Evolutionary conservation across 2,797 vertebrate species (phyloP).

Genomic region (Euthynnus affinis): DNA sequence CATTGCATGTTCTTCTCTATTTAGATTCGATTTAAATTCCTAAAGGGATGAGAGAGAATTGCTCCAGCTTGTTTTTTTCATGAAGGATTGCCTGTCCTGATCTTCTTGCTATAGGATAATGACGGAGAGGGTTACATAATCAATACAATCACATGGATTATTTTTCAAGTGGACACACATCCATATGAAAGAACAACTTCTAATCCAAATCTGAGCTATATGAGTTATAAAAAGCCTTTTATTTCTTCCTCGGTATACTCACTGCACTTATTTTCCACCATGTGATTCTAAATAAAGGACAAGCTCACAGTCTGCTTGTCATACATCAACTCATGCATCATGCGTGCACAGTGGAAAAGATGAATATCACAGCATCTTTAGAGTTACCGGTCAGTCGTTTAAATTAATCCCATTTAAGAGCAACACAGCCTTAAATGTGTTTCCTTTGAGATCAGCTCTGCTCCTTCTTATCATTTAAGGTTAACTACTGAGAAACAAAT

Average conservation of each 20-base stretch:
- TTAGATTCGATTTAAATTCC: neutral
- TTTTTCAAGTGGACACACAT: neutral
- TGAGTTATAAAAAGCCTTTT: neutral
- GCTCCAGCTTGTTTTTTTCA: neutral
- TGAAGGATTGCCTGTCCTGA: conserved; percentile 6
- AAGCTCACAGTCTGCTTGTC: conserved; percentile 3
- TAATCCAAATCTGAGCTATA: neutral
- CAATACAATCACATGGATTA: conserved; percentile 14
- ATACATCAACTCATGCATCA: conserved; percentile 33
- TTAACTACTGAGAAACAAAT: conserved; percentile 23
- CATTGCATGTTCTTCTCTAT: neutral
- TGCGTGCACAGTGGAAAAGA: conserved; percentile 36
- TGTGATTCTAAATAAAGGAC: conserved; percentile 32
- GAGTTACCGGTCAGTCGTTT: neutral
- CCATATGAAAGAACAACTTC: neutral
- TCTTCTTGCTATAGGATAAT: conserved; percentile 9
- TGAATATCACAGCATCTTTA: neutral
- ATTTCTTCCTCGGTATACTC: neutral
- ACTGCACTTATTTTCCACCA: conserved; percentile 24
- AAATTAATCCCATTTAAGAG: neutral
- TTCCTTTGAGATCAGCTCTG: neutral
- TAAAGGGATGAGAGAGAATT: neutral
- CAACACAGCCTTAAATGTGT: neutral
- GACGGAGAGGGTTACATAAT: conserved; percentile 38
- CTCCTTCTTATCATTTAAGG: conserved; percentile 13